Percentiles rank a stretch among this genome's conserved stretches.
Evolutionary conservation across 2,113 vertebrate genomes (phyloP).

Genomic region (Phrynocephalus versicolor): DNA sequence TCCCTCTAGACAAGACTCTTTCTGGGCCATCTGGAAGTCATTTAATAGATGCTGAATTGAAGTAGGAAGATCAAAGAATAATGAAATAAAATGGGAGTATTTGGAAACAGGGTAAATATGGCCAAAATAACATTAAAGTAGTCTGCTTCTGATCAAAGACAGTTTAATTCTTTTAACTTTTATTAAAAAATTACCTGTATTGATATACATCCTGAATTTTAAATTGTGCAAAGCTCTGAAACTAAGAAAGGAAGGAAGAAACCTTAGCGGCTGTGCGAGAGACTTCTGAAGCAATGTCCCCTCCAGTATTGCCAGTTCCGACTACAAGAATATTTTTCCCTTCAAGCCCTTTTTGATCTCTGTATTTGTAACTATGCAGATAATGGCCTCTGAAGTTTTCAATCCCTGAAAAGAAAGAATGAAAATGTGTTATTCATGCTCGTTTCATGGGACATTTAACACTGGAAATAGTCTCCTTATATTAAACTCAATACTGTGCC

Average conservation of each 20-base stretch:
- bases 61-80: too few relatives aligned
- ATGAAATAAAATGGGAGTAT: too few relatives aligned
- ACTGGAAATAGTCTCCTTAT: accelerated
- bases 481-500: neutral
- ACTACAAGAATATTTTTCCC: slow-evolving; percentile 85
- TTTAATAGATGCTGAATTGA: too few relatives aligned
- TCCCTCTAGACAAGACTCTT: too few relatives aligned
- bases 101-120: too few relatives aligned
- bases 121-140: too few relatives aligned
- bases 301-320: slow-evolving; percentile 87
- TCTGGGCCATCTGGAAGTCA: too few relatives aligned
- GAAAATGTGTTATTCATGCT: slow-evolving; percentile 5
- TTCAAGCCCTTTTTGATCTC: slow-evolving; percentile 70
- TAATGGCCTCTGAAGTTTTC: slow-evolving; percentile 82
- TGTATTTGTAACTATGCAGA: slow-evolving; percentile 87
- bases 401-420: slow-evolving; percentile 73
- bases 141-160: too few relatives aligned
- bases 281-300: slow-evolving; percentile 86
- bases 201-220: too few relatives aligned
- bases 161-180: too few relatives aligned
- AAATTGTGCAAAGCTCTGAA: too few relatives aligned
- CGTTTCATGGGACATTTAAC: neutral
- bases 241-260: neutral
- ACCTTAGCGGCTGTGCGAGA: slow-evolving; percentile 83
- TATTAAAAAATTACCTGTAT: too few relatives aligned